phyloP scores from a whole-genome alignment of 2,797 vertebrate species.

The Gorsachius magnificus region DNA sequence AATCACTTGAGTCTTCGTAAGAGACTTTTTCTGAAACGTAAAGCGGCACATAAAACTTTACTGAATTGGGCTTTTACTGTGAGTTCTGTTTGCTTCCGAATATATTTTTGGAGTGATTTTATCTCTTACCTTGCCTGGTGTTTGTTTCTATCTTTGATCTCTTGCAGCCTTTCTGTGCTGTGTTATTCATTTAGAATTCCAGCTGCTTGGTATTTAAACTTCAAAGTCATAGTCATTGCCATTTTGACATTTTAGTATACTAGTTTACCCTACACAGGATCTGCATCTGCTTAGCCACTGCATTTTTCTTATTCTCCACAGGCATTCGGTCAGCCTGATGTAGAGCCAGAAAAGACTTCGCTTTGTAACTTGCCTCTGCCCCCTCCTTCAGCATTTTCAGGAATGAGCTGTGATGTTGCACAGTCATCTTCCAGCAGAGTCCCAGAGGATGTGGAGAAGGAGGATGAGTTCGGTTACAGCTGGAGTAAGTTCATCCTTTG shows the following conservation, averaged over 20 bases:
- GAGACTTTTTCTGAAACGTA: background rate
- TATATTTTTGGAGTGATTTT: conserved; percentile 30
- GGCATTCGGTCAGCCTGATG: conserved; percentile 77
- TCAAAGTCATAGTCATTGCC: conserved; percentile 27
- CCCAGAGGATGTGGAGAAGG: conserved; percentile 75
- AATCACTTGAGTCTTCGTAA: background rate
- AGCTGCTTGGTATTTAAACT: conserved; percentile 38
- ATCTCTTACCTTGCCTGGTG: conserved; percentile 23
- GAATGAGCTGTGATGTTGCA: conserved; percentile 65
- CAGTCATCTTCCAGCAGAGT: conserved; percentile 74
- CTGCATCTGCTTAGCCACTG: background rate
- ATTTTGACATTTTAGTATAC: conserved; percentile 5
- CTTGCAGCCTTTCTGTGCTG: background rate
- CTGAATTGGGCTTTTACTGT: conserved; percentile 58
- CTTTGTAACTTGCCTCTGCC: conserved; percentile 66
- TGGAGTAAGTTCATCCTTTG: conserved; percentile 88
- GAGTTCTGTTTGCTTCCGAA: conserved; percentile 29
- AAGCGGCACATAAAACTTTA: conserved; percentile 47
- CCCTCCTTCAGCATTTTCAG: conserved; percentile 78
- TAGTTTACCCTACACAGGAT: background rate
- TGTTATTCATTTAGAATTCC: conserved; percentile 32
- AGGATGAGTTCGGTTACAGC: conserved; percentile 93
- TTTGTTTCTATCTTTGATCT: conserved; percentile 14
- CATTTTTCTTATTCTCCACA: conserved; percentile 70
- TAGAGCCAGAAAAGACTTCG: conserved; percentile 79